Evolutionary conservation across 2,113 vertebrate species (phyloP).

Genomic region (Synodontis membranacea): DNA sequence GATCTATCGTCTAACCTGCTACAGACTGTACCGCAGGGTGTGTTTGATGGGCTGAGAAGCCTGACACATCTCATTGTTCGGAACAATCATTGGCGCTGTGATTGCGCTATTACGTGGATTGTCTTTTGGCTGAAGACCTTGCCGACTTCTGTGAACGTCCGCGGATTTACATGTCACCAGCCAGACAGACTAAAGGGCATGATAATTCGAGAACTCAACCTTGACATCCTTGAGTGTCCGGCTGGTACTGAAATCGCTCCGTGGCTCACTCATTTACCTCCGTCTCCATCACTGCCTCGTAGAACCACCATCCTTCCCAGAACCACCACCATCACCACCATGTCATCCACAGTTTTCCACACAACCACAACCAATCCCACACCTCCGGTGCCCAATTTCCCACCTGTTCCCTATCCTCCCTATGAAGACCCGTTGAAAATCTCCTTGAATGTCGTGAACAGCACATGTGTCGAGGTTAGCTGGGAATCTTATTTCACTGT

Average conservation of each 20-base stretch:
- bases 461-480: slow-evolving; percentile 87
- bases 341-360: slow-evolving; percentile 61
- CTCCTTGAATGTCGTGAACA: slow-evolving; percentile 87
- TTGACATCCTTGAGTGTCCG: slow-evolving; percentile 90
- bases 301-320: slow-evolving; percentile 53
- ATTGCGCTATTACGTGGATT: slow-evolving; percentile 96
- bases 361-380: slow-evolving; percentile 66
- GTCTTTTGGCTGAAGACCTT: slow-evolving; percentile 93
- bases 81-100: slow-evolving; percentile 93
- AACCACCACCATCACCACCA: slow-evolving; percentile 58
- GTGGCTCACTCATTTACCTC: slow-evolving; percentile 69
- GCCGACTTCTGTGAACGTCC: slow-evolving; percentile 84
- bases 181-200: slow-evolving; percentile 93
- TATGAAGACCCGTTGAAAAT: slow-evolving; percentile 85
- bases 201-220: slow-evolving; percentile 92
- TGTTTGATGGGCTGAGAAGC: slow-evolving; percentile 87
- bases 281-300: slow-evolving; percentile 61
- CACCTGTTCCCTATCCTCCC: slow-evolving; percentile 75
- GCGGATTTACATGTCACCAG: slow-evolving; percentile 91
- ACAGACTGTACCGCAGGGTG: slow-evolving; percentile 83
- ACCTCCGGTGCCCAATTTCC: slow-evolving; percentile 70
- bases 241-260: slow-evolving; percentile 67
- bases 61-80: slow-evolving; percentile 88
- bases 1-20: slow-evolving; percentile 95
- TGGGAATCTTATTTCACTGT: slow-evolving; percentile 90